Evolutionary conservation across 2,113 vertebrate species (phyloP), one percentile per base, ranked within the genome.

Genomic region (Psilopogon haemacephalus): DNA sequence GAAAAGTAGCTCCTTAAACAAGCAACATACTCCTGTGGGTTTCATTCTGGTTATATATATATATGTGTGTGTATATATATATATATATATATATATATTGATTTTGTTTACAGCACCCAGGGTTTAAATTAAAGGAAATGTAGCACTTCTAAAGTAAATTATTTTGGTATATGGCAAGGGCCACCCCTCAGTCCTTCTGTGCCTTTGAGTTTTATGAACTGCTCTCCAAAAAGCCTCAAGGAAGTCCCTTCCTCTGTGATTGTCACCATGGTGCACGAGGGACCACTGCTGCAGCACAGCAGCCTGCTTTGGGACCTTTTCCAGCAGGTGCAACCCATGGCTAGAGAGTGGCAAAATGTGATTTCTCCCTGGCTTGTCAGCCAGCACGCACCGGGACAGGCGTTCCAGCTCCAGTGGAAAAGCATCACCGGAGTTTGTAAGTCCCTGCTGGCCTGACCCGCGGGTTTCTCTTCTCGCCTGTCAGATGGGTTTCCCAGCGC

Each of bases 81-180:
- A 68, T 80, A 1, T 76, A 76, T 58, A 27, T 55, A 76, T 82
- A 88, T 14, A 7, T 72, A 56, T 83, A 80, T 71, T 77, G 93
- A 89, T 92, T 94, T 94, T 94, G 72, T 91, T 94, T 91, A 83
- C 46, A 64, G 42, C 33, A 86, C 27, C 1, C 26, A 77, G 69
- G 21, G 52, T 71, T 89, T 94, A 85, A 85, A 93, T 85, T 76
- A 89, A 91, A 88, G 65, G 85, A 94, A 85, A 76, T 9, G 28
- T 80, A 94, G 26, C 87, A 40, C 80, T 85, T 94, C 46, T 67
- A 30, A 88, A 91, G 85, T 52, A 70, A 94, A 89, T 82, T 63
- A 48, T 74, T 77, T 74, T 52, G 30, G 40, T 85, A 1, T 67
- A 46, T 74, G 88, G 65, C 56, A 86, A 73, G 80, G 71, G 71